Evolutionary conservation across 2,888 invertebrate species (phyloP).

Genomic region (Drosophila ochracea): DNA sequence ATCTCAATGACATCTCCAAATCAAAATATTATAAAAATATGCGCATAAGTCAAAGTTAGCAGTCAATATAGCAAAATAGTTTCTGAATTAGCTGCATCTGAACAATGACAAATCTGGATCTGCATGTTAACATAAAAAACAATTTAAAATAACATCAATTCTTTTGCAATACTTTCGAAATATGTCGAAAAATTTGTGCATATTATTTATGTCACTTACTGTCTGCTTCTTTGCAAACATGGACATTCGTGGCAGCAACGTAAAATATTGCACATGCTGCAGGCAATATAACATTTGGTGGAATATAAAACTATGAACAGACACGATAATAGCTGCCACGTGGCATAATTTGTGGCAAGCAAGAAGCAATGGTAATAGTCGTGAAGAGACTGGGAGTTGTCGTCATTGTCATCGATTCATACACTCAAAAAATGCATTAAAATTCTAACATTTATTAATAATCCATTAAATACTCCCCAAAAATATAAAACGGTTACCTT

Average conservation of each 20-base stretch:
- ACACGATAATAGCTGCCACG: constrained; percentile 41
- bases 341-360: constrained; percentile 29
- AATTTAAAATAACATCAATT: neutral
- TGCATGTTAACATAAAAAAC: neutral
- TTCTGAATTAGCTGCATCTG: neutral
- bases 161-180: neutral
- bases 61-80: neutral
- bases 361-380: neutral
- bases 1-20: neutral
- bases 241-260: constrained; percentile 26
- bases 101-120: neutral
- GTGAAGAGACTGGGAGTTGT: neutral
- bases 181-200: constrained; percentile 1
- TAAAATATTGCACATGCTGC: constrained; percentile 52
- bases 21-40: neutral
- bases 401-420: neutral
- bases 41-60: neutral
- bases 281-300: neutral
- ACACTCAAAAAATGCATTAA: neutral
- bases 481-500: neutral
- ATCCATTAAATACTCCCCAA: neutral
- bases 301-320: constrained; percentile 24
- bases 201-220: constrained; percentile 27
- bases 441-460: neutral
- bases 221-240: neutral